Evolutionary conservation across 2,888 invertebrate genomes (phyloP), one percentile per base, ranked within the genome.

Genomic region (Gymnosoma rotundatum): DNA sequence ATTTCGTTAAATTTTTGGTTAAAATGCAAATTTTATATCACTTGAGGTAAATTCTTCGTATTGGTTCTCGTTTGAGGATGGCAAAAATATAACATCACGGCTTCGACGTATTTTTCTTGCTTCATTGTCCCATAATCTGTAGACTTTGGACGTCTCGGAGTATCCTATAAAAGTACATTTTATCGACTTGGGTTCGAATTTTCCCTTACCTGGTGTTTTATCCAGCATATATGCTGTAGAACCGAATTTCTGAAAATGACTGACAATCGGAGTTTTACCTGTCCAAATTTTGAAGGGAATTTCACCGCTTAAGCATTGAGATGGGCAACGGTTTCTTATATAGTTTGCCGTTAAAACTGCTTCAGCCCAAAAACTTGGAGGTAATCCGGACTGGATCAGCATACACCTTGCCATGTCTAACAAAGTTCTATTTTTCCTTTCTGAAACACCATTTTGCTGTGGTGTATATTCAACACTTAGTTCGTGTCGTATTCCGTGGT

Each of bases 281-380:
- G 38, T 79, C 86, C 85, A 86, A 38, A 66, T 61, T 21, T 82
- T 64, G 21, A 56, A 83, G 12, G 84, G 85, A 12, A 66, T 63
- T 56, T 76, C 81, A 6, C 32, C 6, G 8, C 8, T 32, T 8
- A 32, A 32, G 80, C 78, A 76, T 78, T n/a, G 48, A 7, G 85
- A 78, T 21, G 76, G 21, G 48, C 86, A 87, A 16, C 87, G 72
- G 50, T 90, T 90, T 74, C 87, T 87, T n/a, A 88, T 63, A 60
- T 88, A 86, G 50, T 84, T 86, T 21, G 89, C 89, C 42, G 88
- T 88, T n/a, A 78, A 81, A 2, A 88, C 86, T n/a, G 90, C 88
- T 78, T 90, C 90, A 50, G 88, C 88, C 88, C 89, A 90, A 69
- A 88, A 88, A 8, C 48, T 56, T 14, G 87, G 56, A 7, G 86